Evolutionary conservation across 2,113 vertebrate species (phyloP).

Genomic region (Halichoerus grypus): DNA sequence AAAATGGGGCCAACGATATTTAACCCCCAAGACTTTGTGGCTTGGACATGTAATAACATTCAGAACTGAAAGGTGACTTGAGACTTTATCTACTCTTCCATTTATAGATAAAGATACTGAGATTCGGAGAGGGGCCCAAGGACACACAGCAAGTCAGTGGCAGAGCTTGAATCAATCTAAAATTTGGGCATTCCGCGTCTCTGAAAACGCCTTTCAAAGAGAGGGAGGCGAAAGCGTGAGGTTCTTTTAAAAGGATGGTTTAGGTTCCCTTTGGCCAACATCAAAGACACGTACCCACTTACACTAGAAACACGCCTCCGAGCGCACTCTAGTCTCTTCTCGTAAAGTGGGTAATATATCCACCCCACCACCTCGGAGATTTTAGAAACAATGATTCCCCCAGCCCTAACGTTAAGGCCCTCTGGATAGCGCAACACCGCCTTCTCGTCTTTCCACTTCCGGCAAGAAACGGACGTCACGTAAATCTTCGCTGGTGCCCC

Average conservation of each 20-base stretch:
- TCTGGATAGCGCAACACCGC: accelerated
- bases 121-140: background rate
- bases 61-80: background rate
- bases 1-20: background rate
- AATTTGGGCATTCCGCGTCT: background rate
- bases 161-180: background rate
- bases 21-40: background rate
- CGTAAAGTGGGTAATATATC: background rate
- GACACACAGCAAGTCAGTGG: background rate
- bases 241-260: background rate
- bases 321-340: background rate
- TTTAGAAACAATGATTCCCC: background rate
- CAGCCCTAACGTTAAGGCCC: accelerated
- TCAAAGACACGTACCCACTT: background rate
- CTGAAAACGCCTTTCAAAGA: background rate
- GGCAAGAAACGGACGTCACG: background rate
- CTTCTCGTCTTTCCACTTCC: background rate
- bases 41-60: background rate
- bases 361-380: background rate
- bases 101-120: background rate
- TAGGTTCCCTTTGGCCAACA: no score
- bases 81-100: background rate
- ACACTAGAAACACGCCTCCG: background rate
- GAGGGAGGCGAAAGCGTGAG: background rate
- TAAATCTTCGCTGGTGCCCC: accelerated